These are phyloP conservation scores for Acronicta alni DNA, from an alignment of 2,888 invertebrate genomes.

Conservation along the genomic window DNA sequence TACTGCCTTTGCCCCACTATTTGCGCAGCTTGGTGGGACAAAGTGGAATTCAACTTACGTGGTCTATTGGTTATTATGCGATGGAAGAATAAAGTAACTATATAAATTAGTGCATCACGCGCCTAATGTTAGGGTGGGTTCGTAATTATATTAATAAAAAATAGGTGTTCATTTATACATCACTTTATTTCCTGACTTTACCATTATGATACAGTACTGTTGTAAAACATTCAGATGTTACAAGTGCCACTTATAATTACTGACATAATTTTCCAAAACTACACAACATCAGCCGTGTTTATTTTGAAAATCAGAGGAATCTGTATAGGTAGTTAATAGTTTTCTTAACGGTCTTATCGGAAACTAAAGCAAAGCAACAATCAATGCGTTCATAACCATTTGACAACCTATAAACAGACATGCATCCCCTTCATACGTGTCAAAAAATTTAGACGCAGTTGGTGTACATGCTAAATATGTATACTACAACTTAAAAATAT, in stretches of 20 bases:
- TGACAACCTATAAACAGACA: constrained; percentile 6
- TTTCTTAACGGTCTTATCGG: constrained; percentile 8
- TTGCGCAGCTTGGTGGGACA: no score
- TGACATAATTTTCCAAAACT: constrained; percentile 13
- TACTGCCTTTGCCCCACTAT: no score
- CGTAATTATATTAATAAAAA: background rate
- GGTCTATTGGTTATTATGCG: no score
- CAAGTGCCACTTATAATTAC: constrained; percentile 15
- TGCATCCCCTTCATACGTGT: background rate
- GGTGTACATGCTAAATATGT: constrained; percentile 28
- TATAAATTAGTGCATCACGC: no score
- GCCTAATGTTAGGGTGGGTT: no score
- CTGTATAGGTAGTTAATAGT: constrained; percentile 12
- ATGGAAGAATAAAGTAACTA: no score
- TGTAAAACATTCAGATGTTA: constrained; percentile 20
- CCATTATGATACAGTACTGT: constrained; percentile 37
- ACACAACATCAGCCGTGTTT: constrained; percentile 12
- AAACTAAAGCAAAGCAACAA: constrained; percentile 47
- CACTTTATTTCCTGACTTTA: constrained; percentile 47
- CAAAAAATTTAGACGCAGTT: constrained; percentile 12
- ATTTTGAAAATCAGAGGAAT: constrained; percentile 13
- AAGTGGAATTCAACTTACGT: no score
- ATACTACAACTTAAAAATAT: constrained; percentile 33
- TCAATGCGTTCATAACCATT: constrained; percentile 16
- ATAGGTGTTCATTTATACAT: constrained; percentile 32